phyloP scores from a whole-genome alignment of 2,113 vertebrate genomes.

The Lasiurus borealis region DNA sequence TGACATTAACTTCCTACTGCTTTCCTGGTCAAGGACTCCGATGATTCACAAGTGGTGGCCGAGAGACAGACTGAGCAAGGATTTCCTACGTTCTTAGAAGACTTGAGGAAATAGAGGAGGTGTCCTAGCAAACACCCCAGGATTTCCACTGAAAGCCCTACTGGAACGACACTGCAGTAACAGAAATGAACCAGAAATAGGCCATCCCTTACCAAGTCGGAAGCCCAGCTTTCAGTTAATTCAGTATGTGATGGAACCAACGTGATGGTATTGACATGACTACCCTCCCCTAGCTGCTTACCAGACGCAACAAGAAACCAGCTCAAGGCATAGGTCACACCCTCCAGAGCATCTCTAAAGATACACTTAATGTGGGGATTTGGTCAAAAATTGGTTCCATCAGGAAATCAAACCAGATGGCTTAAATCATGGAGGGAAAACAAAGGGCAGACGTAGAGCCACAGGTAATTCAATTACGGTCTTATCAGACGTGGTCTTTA shows the following conservation, averaged over 20 bases:
- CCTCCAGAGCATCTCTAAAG: not conserved
- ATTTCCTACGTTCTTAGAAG: not conserved
- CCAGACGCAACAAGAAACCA: constrained; percentile 25
- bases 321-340: not conserved
- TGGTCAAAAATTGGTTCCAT: not conserved
- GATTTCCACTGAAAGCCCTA: not conserved
- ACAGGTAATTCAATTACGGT: not conserved
- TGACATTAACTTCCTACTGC: not conserved
- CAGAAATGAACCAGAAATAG: not conserved
- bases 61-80: not conserved
- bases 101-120: not conserved
- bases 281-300: not conserved
- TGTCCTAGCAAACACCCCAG: not conserved
- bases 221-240: not conserved
- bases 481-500: not conserved
- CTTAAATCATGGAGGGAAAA: not conserved
- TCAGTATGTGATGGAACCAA: not conserved
- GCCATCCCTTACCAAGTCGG: not conserved
- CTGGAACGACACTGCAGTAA: accelerated
- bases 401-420: not conserved
- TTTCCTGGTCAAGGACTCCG: not conserved
- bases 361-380: not conserved
- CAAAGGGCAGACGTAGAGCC: not conserved
- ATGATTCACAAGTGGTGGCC: not conserved
- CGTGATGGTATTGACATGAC: not conserved